Percentiles rank a stretch among this genome's conserved stretches.
These are phyloP conservation scores for Pocillopora grandis DNA, from an alignment of 92 coral and sea anemone genomes.

Conservation along the genomic window DNA sequence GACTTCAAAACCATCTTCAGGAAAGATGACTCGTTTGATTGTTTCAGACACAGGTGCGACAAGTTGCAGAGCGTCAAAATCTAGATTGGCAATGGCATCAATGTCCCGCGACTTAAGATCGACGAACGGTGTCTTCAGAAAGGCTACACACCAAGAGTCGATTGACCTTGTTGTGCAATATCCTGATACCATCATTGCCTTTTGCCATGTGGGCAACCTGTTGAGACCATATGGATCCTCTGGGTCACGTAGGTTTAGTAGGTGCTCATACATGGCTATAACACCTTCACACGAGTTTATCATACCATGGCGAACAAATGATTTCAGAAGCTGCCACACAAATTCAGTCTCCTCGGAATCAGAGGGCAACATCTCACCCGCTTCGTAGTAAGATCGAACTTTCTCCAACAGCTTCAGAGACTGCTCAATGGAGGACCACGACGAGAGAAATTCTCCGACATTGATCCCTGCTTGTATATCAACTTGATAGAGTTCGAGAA, in stretches of 20 bases:
- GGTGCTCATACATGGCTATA: slow-evolving; percentile 11
- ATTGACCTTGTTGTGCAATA: slow-evolving; percentile 39
- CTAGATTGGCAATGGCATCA: slow-evolving; percentile 59
- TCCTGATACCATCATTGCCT: slow-evolving; percentile 37
- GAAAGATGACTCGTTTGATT: slow-evolving; percentile 39
- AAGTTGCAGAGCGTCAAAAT: slow-evolving; percentile 24
- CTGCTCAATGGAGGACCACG: slow-evolving; percentile 23
- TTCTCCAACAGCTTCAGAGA: not conserved
- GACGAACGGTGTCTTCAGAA: slow-evolving; percentile 33
- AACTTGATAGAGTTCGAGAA: slow-evolving; percentile 24
- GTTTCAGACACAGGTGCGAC: slow-evolving; percentile 38
- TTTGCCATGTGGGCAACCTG: slow-evolving; percentile 51
- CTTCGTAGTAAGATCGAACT: not conserved
- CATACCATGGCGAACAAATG: slow-evolving; percentile 24
- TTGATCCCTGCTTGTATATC: slow-evolving; percentile 12
- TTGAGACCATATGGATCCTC: slow-evolving; percentile 49
- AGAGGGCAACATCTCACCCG: not conserved
- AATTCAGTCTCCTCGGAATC: not conserved
- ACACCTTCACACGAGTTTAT: slow-evolving; percentile 26
- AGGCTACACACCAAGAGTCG: slow-evolving; percentile 66
- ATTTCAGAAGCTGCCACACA: slow-evolving; percentile 20
- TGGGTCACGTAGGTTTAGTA: slow-evolving; percentile 19
- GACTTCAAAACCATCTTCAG: slow-evolving; percentile 25
- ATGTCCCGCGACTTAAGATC: slow-evolving; percentile 55
- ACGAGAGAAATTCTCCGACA: slow-evolving; percentile 4